phyloP scores from a whole-genome alignment of 2,888 invertebrate species.

The Agonopterix heracliana region DNA sequence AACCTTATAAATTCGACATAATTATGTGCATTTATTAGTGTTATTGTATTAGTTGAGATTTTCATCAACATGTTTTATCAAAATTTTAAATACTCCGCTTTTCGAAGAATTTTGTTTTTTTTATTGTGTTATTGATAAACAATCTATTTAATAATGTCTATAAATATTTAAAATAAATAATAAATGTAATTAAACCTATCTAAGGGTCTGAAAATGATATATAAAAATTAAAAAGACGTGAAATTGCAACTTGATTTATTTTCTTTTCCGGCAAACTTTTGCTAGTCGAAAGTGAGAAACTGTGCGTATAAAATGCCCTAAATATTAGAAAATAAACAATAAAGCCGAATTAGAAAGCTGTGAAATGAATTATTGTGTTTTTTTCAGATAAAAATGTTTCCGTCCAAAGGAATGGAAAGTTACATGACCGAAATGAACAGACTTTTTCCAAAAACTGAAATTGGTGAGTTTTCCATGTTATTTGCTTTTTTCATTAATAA shows the following conservation, averaged over 20 bases:
- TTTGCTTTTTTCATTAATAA: background rate
- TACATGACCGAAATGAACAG: slow-evolving; percentile 46
- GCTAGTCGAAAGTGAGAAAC: background rate
- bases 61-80: no score
- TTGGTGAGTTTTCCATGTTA: slow-evolving; percentile 34
- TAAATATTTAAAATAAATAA: no score
- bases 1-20: no score
- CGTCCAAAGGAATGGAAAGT: slow-evolving; percentile 38
- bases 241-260: background rate
- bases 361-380: slow-evolving; percentile 14
- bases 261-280: background rate
- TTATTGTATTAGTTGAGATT: no score
- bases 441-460: slow-evolving; percentile 38
- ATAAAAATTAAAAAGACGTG: background rate
- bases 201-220: no score
- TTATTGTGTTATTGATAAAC: no score
- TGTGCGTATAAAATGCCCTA: background rate
- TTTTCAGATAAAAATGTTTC: slow-evolving; percentile 40
- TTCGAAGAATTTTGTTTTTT: no score
- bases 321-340: background rate
- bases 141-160: no score
- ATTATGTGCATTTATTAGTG: no score
- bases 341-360: background rate
- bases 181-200: no score
- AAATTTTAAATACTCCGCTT: no score